These are phyloP conservation scores for Linyphia triangularis DNA, from an alignment of 2,888 invertebrate species.

Conservation along the genomic window DNA sequence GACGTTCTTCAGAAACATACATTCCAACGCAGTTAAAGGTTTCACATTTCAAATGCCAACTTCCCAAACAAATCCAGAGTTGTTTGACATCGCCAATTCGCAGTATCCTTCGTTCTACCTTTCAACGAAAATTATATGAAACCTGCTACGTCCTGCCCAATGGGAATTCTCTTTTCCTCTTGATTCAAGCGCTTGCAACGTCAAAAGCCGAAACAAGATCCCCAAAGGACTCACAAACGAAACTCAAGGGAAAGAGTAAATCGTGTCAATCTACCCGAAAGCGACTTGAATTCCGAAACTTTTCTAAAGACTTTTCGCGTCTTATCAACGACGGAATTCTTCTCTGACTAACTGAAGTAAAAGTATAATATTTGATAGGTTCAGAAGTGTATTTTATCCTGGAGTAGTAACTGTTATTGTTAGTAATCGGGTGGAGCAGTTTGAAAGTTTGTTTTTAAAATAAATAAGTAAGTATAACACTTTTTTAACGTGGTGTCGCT, in stretches of 20 bases:
- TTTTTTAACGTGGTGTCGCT: not conserved
- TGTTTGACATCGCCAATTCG: not conserved
- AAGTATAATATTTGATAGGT: not conserved
- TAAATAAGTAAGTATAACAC: too few species aligned
- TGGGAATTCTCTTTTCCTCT: not conserved
- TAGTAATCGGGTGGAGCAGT: not conserved
- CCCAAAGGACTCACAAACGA: conserved; percentile 1
- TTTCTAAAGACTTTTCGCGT: conserved; percentile 2
- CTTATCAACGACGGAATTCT: conserved; percentile 2
- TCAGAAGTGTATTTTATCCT: not conserved
- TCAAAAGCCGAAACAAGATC: conserved; percentile 9
- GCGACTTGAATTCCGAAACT: conserved; percentile 26
- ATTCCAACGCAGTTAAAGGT: not conserved
- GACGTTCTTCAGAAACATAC: not conserved
- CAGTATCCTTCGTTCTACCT: not conserved
- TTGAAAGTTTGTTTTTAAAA: not conserved
- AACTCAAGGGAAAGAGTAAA: not conserved
- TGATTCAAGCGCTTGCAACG: not conserved
- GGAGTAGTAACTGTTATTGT: not conserved
- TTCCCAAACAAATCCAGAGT: not conserved
- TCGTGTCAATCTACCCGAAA: conserved; percentile 13
- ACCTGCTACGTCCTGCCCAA: not conserved
- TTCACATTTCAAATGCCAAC: not conserved
- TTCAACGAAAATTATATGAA: conserved; percentile 3
- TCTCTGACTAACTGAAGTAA: not conserved